These are phyloP conservation scores for Bucco capensis DNA, from an alignment of 2,113 vertebrate genomes.

Conservation along the genomic window DNA sequence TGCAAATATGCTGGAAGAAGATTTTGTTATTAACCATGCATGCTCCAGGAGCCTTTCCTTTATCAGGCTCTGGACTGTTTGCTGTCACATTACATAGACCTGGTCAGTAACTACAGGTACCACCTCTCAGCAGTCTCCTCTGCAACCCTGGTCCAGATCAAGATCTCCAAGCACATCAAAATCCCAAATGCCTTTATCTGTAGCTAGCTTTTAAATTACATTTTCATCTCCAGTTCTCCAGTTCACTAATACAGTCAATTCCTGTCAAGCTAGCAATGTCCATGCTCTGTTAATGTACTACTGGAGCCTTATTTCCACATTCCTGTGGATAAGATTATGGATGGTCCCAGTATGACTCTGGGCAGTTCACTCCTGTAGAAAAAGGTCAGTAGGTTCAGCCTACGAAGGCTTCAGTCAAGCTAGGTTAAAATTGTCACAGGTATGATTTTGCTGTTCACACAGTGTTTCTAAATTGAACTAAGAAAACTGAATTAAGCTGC, in stretches of 20 bases:
- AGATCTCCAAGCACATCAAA: neutral
- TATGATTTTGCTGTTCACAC: neutral
- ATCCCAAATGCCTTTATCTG: neutral
- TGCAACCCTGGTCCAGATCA: neutral
- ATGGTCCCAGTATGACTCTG: neutral
- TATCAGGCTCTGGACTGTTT: neutral
- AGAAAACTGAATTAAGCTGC: constrained; percentile 32
- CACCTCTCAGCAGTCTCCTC: neutral
- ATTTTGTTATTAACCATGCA: neutral
- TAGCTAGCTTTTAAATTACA: neutral
- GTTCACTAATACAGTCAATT: neutral
- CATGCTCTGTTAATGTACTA: neutral
- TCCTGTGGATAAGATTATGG: neutral
- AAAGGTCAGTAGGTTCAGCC: neutral
- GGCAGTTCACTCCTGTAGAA: neutral
- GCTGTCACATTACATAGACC: neutral
- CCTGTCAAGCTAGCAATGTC: neutral
- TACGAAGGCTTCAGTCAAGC: neutral
- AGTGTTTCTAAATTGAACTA: neutral
- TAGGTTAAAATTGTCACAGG: neutral
- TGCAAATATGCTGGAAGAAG: constrained; percentile 89
- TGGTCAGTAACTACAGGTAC: neutral
- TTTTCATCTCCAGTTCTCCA: neutral
- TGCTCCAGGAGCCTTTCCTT: neutral
- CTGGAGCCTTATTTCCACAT: neutral